Percentiles rank a stretch among this genome's conserved stretches.
Evolutionary conservation across 35 echinoderm and acorn worm genomes (phyloP).

Genomic region (Heliocidaris tuberculata): DNA sequence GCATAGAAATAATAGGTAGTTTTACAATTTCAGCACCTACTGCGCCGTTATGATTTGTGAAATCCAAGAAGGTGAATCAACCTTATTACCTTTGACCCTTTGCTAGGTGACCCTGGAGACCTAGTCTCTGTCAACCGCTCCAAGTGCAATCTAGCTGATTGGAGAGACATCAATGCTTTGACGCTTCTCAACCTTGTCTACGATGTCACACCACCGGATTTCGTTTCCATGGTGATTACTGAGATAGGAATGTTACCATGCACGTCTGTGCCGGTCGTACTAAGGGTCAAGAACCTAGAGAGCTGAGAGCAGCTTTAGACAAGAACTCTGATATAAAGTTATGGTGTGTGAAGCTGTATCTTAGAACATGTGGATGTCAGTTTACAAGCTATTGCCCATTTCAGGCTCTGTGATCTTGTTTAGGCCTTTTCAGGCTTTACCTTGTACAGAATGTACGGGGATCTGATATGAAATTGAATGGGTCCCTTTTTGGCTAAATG

Average conservation of each 20-base stretch:
- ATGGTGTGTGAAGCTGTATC: neutral
- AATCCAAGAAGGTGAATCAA: too few relatives aligned
- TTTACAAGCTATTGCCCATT: neutral
- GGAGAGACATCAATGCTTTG: conserved; percentile 74
- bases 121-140: conserved; percentile 59
- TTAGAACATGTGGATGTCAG: neutral
- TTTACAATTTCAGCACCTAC: too few relatives aligned
- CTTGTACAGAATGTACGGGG: too few relatives aligned
- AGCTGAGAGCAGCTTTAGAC: conserved; percentile 41
- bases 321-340: too few relatives aligned
- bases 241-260: conserved; percentile 98
- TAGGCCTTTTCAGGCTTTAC: too few relatives aligned
- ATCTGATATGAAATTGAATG: too few relatives aligned
- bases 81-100: neutral
- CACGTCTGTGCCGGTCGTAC: conserved; percentile 93
- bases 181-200: conserved; percentile 94
- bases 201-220: conserved; percentile 93
- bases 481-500: too few relatives aligned
- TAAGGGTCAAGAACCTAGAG: conserved; percentile 92
- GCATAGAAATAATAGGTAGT: too few relatives aligned
- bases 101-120: conserved; percentile 94
- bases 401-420: too few relatives aligned
- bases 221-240: conserved; percentile 94
- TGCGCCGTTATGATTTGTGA: too few relatives aligned
- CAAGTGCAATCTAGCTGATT: conserved; percentile 66